Base-by-base conservation (phyloP, 2,797 vertebrate species). In the Artibeus lituratus region DNA sequence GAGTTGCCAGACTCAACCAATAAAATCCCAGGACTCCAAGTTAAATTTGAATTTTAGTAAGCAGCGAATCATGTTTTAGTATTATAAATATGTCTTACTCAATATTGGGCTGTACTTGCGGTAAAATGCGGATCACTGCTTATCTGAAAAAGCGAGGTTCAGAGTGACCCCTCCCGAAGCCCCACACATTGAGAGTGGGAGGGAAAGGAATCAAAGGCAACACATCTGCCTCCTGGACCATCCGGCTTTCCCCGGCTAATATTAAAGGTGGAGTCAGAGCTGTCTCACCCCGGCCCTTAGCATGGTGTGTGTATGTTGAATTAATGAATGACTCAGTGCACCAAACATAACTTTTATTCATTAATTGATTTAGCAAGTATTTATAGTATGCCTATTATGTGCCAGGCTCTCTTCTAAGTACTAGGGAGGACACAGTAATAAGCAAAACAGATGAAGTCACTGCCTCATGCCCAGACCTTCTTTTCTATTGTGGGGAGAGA, bases 21-120 rank as follows among this genome's bases (percentile, higher is more conserved):
- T 47, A 62, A 22, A 83, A 69, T 53, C 67, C 55, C 4, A 81
- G 37, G 57, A 80, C 32, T 57, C 35, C 44, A 6, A 80, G 53
- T 74, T 42, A 83, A 78, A 69, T 15, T 47, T 80, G 53, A 51
- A 92, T 80, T 87, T 89, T 78, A 82, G 65, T 80, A 94, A 88
- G 72, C 49, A 72, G 80, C 21, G n/a, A 82, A 15, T 80, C 44
- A 10, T 32, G 37, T 73, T 93, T 84, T 53, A n/a, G 5, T 59
- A 1, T 44, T 72, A 1, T 47, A 91, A 55, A 22, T 57, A 39
- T 35, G 12, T n/a, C 37, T 10, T 11, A 39, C 29, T 6, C 12
- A 82, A 39, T 37, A 72, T 24, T 73, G 76, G 70, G n/a, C 37
- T 4, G 16, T 22, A 6, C 59, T 53, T 70, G 19, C 16, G 67